Base-by-base conservation (phyloP, 2,113 vertebrate genomes). In the Tyrannus savana region DNA sequence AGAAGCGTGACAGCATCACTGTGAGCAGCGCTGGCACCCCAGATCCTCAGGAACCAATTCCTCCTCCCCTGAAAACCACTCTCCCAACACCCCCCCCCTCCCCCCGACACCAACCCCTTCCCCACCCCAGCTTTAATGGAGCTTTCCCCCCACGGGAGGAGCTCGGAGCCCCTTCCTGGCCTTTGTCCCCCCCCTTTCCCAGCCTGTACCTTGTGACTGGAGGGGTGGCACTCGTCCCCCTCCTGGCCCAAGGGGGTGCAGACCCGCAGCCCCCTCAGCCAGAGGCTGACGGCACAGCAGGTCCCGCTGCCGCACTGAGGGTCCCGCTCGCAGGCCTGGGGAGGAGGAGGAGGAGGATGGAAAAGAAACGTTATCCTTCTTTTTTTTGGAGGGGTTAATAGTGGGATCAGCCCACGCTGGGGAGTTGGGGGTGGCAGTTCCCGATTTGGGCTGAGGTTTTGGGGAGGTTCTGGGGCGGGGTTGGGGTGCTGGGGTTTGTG, bases 251-350 rank as follows among this genome's bases (percentile, higher is more conserved):
- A 96, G 1, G 99, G 99, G 35, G 98, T 98, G 78, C 99, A 99
- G 98, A 99, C 97, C 39, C 99, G 97, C 91, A 99, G 97, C 28
- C 99, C 99, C 16, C 98, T 97, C 47, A 99, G 97, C 99, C 99
- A 99, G 37, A 99, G 97, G 96, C 99, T 99, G 95, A 99, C 89
- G 1, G 99, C 99, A 9, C 99, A 99, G 98, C 99, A 99, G 28
- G 98, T 98, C 63, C 98, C 98, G 0, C 94, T 56, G 5, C 98
- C 98, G 30, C 99, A 99, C 97, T 99, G 99, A 28, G 96, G 30
- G 47, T 99, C 99, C 86, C 96, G 94, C 66, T 99, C 98, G 69
- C 99, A 99, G 75, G 99, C 99, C 99, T 99, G 96, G 18, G 6
- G 42, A 46, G 56, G 95, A 66, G 92, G 7, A 22, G 92, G 7